Conservation (phyloP, 1,140 invertebrate genomes). For the Bradysia coprophila region DNA sequence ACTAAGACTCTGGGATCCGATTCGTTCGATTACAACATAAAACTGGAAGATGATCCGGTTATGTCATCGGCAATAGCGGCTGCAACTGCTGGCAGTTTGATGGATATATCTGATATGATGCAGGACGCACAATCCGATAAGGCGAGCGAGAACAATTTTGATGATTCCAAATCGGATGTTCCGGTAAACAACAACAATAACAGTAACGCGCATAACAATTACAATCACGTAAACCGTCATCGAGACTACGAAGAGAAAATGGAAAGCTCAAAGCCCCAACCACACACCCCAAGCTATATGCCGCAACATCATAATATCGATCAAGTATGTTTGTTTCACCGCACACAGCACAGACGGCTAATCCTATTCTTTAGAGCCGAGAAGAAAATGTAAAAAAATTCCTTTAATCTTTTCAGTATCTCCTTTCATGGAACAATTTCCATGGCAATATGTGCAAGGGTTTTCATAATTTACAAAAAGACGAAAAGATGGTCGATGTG, state of each 20-base stretch:
- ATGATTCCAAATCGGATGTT: neutral
- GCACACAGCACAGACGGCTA: too few relatives aligned
- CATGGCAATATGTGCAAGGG: conserved; percentile 42
- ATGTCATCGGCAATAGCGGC: conserved; percentile 23
- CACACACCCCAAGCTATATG: conserved; percentile 1
- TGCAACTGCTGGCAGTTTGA: conserved; percentile 19
- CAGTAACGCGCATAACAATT: too few relatives aligned
- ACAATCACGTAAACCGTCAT: conserved; percentile 17
- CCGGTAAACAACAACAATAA: neutral
- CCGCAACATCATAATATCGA: conserved; percentile 23
- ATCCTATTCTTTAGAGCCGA: too few relatives aligned
- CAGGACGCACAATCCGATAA: conserved; percentile 13
- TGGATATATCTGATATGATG: conserved; percentile 22
- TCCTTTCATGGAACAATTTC: conserved; percentile 46
- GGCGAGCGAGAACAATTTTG: conserved; percentile 9
- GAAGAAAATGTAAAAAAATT: too few relatives aligned
- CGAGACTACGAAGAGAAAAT: conserved; percentile 7
- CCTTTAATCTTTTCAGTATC: conserved; percentile 21
- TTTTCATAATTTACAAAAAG: conserved; percentile 40
- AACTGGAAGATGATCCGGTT: conserved; percentile 22
- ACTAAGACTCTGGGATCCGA: conserved; percentile 20
- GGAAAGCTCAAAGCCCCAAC: neutral
- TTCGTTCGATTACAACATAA: conserved; percentile 20
- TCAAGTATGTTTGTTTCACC: conserved; percentile 6
- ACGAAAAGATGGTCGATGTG: conserved; percentile 52